Conservation (phyloP, 2,888 invertebrate genomes). For the Agonopterix heracliana region DNA sequence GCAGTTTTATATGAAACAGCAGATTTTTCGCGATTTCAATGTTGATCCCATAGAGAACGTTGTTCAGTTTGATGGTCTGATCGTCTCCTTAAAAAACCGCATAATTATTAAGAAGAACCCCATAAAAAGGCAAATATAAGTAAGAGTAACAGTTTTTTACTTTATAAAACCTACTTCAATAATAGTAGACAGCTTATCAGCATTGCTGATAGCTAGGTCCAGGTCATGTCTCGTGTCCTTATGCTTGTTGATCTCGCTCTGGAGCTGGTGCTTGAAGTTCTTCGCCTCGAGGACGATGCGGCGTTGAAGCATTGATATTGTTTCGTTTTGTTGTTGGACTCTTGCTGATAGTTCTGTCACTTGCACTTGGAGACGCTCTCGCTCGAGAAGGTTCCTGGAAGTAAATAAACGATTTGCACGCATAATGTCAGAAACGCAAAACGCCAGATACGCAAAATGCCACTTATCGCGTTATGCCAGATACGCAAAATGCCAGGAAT, state of each 20-base stretch:
- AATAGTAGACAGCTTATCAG: slow-evolving; percentile 76
- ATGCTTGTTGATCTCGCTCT: slow-evolving; percentile 80
- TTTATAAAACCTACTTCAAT: slow-evolving; percentile 62
- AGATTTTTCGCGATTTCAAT: too few species aligned
- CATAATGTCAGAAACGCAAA: too few species aligned
- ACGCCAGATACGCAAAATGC: too few species aligned
- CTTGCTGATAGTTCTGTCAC: slow-evolving; percentile 72
- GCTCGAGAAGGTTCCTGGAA: slow-evolving; percentile 79
- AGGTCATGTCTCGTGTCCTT: slow-evolving; percentile 82
- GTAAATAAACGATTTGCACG: background rate
- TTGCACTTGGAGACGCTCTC: slow-evolving; percentile 83
- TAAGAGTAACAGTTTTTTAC: too few species aligned
- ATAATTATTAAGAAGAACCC: too few species aligned
- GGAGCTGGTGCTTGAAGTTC: slow-evolving; percentile 82
- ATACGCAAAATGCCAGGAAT: too few species aligned
- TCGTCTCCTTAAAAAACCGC: too few species aligned
- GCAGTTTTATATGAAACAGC: too few species aligned
- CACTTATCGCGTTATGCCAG: too few species aligned
- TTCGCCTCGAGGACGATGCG: slow-evolving; percentile 84
- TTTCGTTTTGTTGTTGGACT: slow-evolving; percentile 78
- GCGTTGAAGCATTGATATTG: slow-evolving; percentile 79
- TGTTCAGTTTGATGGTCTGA: too few species aligned
- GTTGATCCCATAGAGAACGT: too few species aligned
- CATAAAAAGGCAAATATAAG: too few species aligned
- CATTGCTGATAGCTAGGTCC: slow-evolving; percentile 77